Evolutionary conservation across 1,140 invertebrate genomes (phyloP).

Genomic region (Euborellia annulipes): DNA sequence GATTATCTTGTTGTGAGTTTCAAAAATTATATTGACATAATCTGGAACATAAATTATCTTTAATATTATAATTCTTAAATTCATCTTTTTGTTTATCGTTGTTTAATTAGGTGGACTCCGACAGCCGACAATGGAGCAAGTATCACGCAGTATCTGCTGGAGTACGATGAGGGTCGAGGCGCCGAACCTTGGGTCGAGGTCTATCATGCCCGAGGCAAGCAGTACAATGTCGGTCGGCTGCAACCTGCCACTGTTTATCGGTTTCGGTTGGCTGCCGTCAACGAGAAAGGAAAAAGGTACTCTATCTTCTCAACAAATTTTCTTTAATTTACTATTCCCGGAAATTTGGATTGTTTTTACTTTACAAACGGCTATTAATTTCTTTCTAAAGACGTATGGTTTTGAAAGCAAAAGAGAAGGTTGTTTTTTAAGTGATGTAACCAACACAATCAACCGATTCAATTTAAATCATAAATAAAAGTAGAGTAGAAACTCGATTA

Average conservation of each 20-base stretch:
- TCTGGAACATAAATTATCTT: too few species aligned
- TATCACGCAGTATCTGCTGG: slow-evolving; percentile 58
- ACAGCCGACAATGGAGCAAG: slow-evolving; percentile 61
- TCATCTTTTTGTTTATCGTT: too few species aligned
- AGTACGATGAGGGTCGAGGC: slow-evolving; percentile 55
- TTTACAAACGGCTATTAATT: neutral
- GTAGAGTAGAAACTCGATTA: too few species aligned
- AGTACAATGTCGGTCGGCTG: slow-evolving; percentile 53
- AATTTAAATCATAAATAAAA: too few species aligned
- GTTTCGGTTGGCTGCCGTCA: slow-evolving; percentile 67
- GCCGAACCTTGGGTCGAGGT: slow-evolving; percentile 48
- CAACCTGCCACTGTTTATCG: slow-evolving; percentile 57
- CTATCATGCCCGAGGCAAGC: slow-evolving; percentile 46
- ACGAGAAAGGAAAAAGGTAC: slow-evolving; percentile 53
- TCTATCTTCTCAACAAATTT: neutral
- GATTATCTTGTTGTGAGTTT: too few species aligned
- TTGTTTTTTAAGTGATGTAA: too few species aligned
- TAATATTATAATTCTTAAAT: too few species aligned
- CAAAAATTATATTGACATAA: too few species aligned
- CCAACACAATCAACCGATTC: too few species aligned
- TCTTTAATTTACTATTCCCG: neutral
- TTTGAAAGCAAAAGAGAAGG: too few species aligned
- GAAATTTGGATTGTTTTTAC: neutral
- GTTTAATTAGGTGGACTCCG: slow-evolving; percentile 51
- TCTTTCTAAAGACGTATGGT: too few species aligned